Base-by-base conservation (phyloP, 2,797 vertebrate genomes). In the Dallia pectoralis region DNA sequence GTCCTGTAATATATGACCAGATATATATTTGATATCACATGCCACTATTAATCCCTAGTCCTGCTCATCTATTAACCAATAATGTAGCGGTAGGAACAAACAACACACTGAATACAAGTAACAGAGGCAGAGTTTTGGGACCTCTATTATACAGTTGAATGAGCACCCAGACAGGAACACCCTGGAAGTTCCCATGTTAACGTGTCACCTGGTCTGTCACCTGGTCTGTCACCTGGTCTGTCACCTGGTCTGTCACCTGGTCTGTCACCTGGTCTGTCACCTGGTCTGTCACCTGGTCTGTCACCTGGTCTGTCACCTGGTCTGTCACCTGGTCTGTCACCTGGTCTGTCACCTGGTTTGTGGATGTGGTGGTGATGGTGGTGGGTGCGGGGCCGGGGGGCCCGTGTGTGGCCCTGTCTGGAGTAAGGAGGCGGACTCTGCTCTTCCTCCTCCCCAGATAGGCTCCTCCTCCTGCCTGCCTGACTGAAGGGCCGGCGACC, bases 321-420 rank as follows among this genome's bases (percentile, higher is more conserved):
- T n/a, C n/a, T n/a, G n/a, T n/a, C n/a, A n/a, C n/a, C n/a, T n/a
- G n/a, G n/a, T n/a, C n/a, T n/a, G n/a, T n/a, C n/a, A n/a, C n/a
- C n/a, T n/a, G n/a, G n/a, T n/a, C n/a, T 82, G 84, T 94, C 96
- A 96, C 96, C 96, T 96, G 95, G 92, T 93, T 94, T 94, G 94
- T 95, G 94, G 90, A 91, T 93, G 93, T 93, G 93, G 90, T 91
- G 94, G 89, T 94, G 93, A 90, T 91, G 94, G 89, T 93, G 93
- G 91, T 93, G 94, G 87, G 93, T 95, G 92, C 89, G 94, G 89
- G 92, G 93, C 86, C 93, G 90, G 91, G 94, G 88, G 53, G 25
- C 53, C 82, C 87, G 87, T 82, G 88, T 81, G 67, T 88, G 95
- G 93, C 94, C 95, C 19, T 93, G 92, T 89, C 92, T 87, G 91